phyloP scores from a whole-genome alignment of 1,140 invertebrate species.

The Mercenaria mercenaria region DNA sequence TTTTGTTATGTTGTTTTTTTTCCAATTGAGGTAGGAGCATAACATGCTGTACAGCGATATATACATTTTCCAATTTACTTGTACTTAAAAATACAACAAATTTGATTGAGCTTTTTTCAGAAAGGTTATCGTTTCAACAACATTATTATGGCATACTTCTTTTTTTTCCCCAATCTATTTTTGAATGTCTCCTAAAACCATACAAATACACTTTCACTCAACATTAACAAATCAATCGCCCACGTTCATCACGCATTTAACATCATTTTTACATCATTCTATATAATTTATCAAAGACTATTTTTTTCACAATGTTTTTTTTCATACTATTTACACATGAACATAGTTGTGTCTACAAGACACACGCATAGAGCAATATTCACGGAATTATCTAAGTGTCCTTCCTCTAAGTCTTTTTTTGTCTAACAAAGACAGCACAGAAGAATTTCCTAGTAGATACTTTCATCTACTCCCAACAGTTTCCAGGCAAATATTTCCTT shows the following conservation, averaged over 20 bases:
- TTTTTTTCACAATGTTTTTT: constrained; percentile 15
- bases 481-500: not conserved
- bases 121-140: too few species aligned
- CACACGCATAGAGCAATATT: constrained; percentile 41
- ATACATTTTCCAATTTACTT: too few species aligned
- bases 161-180: too few species aligned
- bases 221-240: too few species aligned
- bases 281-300: constrained; percentile 30
- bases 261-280: constrained; percentile 27
- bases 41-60: too few species aligned
- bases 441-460: not conserved
- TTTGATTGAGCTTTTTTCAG: too few species aligned
- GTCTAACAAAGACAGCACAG: constrained; percentile 26
- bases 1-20: too few species aligned
- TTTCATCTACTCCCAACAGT: constrained; percentile 31
- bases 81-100: too few species aligned
- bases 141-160: too few species aligned
- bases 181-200: too few species aligned
- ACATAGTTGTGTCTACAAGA: constrained; percentile 19
- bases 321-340: constrained; percentile 51
- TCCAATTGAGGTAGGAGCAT: too few species aligned
- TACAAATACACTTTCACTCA: not conserved
- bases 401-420: not conserved
- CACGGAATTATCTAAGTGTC: constrained; percentile 38
- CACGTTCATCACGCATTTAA: not conserved